Evolutionary conservation across 2,888 invertebrate species (phyloP), one percentile per base, ranked within the genome.

Genomic region (Hanleya hanleyi): DNA sequence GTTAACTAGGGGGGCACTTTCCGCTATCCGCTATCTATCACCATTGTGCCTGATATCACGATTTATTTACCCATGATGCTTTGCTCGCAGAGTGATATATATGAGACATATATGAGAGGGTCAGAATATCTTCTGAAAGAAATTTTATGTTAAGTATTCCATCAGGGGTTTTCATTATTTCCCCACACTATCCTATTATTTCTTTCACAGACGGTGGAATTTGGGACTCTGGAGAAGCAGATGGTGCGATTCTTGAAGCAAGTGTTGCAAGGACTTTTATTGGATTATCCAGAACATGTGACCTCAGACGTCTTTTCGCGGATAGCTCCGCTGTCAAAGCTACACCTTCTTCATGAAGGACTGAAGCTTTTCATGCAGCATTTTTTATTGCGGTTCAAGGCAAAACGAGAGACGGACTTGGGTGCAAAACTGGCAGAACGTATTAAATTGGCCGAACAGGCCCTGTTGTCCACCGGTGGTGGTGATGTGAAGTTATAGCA

Each of bases 361-460:
- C 91, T 97, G 2, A 92, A 95, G 61, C 91, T 97, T 9, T 97
- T 97, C 87, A 94, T 97, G 87, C 95, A 94, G 86, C 96, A 97
- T 90, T 97, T 97, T 84, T 90, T 97, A 32, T 87, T 96, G 1
- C 94, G 86, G 38, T 83, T 84, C 41, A 83, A 82, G 57, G 71
- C 73, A 33, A 78, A 74, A 64, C 75, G 76, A 57, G 29, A 38
- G 0, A 49, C 32, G 29, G 75, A 75, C 41, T 70, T 1, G 7
- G 62, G 71, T 15, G 38, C 7, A 15, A 47, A 71, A 33, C 75
- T 86, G 51, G 65, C 73, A 29, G 80, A 81, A 29, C 70, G 82
- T 57, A 73, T 86, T 7, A 79, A 80, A 37, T 49, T 85, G 32
- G 85, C 83, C 12, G 84, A 84, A 41, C 80, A 75, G 62, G 71